Conservation (phyloP, 2,797 vertebrate species). For the Hafferia zeledoni region DNA sequence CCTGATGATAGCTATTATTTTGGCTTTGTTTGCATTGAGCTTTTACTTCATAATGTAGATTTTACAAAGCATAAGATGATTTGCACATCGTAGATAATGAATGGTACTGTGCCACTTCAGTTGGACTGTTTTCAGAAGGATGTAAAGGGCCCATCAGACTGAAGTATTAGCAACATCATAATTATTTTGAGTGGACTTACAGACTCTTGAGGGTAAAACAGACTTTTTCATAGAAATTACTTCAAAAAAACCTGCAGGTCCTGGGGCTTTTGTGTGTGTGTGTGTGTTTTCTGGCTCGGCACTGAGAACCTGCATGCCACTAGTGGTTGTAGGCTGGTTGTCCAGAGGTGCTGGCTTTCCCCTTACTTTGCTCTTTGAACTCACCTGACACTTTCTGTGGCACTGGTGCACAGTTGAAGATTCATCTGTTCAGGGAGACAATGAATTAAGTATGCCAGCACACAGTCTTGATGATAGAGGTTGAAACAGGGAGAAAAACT, state of each 20-base stretch:
- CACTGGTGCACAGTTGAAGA: neutral
- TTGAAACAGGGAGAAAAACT: neutral
- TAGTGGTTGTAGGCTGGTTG: neutral
- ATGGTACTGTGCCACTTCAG: neutral
- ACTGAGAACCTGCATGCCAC: neutral
- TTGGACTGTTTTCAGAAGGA: neutral
- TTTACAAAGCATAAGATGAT: neutral
- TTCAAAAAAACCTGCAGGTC: neutral
- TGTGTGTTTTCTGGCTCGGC: neutral
- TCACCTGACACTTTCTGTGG: neutral
- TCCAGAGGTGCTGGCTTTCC: neutral
- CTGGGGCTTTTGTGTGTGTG: too few species aligned
- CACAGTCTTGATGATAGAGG: neutral
- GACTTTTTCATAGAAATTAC: neutral
- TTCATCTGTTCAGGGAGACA: neutral
- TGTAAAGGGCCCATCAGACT: neutral
- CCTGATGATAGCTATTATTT: neutral
- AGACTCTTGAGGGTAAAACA: neutral
- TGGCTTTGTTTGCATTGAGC: neutral
- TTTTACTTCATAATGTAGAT: neutral
- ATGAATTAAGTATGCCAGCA: neutral
- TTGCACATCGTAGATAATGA: neutral
- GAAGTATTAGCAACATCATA: neutral
- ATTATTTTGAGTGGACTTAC: neutral
- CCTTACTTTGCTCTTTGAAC: neutral